phyloP scores from a whole-genome alignment of 2,888 invertebrate species.

The Mechanitis messenoides region DNA sequence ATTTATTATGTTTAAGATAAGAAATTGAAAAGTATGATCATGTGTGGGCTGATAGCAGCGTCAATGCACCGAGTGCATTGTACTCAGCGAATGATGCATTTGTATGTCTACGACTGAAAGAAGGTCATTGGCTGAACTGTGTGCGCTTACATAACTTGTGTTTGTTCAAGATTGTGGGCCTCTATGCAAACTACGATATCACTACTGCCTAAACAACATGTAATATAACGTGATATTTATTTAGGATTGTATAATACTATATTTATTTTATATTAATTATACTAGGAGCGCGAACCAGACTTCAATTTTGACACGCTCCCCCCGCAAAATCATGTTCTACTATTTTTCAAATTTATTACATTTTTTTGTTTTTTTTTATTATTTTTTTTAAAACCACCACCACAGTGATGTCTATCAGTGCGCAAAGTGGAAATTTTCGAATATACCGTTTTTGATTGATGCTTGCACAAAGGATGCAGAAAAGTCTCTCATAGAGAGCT shows the following conservation, averaged over 20 bases:
- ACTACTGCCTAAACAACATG: not conserved
- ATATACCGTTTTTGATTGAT: no score
- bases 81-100: conserved; percentile 63
- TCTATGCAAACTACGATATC: conserved; percentile 26
- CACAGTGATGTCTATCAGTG: no score
- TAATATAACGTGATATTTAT: not conserved
- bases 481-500: no score
- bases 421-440: no score
- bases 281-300: no score
- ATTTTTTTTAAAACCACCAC: no score
- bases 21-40: conserved; percentile 49
- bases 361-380: no score
- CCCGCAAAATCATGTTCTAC: no score
- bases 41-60: conserved; percentile 65
- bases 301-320: no score
- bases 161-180: conserved; percentile 50
- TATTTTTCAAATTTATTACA: no score
- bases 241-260: conserved; percentile 5
- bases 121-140: conserved; percentile 67
- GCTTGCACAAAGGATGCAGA: no score
- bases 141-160: conserved; percentile 62
- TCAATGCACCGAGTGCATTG: conserved; percentile 63
- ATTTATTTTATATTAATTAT: no score
- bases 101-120: conserved; percentile 51
- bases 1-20: conserved; percentile 45